Evolutionary conservation across 2,797 vertebrate species (phyloP), one percentile per base, ranked within the genome.

Genomic region (Chaetodon trifasciatus): DNA sequence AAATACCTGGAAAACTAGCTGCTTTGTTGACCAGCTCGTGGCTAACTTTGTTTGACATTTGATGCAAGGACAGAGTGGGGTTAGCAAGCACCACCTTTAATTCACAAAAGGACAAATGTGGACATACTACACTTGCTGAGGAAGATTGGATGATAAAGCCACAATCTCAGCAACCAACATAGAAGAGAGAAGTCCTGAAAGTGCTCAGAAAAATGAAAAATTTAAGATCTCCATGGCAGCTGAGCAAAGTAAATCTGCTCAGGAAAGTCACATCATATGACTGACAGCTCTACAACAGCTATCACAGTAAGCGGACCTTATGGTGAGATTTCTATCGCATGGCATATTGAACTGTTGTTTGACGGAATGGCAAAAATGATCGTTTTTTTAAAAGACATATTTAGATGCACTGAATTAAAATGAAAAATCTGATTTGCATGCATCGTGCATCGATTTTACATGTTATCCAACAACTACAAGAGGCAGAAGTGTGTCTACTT

Each of bases 401-500:
- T 70, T 24, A 40, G 5, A 23, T 24, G 0, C 5, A 53, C 35
- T 42, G 8, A 71, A 57, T 23, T 40, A 24, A 35, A 6, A 53
- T 63, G 1, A 17, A 66, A 62, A 73, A 64, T 60, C 24, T 19
- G n/a, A 66, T 49, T 49, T 74, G 40, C 49, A 63, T 49, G 19
- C 15, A 47, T 4, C 23, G 17, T 49, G 32, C 62, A 70, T 24
- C 8, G 16, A 9, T 65, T 44, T 44, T 44, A 44, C 42, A 2
- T 44, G 42, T 44, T 44, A 8, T 44, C 42, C 42, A 44, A 13
- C 15, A 64, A 69, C 35, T 57, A 76, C 32, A 65, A 75, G 58
- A 64, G 37, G 47, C 72, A 11, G 49, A 81, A 71, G n/a, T 8
- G 12, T 58, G 70, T 71, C 63, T 46, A 56, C 47, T 86, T 79